Base-by-base conservation (phyloP, 2,113 vertebrate species). In the Coptodon bakossiorum region DNA sequence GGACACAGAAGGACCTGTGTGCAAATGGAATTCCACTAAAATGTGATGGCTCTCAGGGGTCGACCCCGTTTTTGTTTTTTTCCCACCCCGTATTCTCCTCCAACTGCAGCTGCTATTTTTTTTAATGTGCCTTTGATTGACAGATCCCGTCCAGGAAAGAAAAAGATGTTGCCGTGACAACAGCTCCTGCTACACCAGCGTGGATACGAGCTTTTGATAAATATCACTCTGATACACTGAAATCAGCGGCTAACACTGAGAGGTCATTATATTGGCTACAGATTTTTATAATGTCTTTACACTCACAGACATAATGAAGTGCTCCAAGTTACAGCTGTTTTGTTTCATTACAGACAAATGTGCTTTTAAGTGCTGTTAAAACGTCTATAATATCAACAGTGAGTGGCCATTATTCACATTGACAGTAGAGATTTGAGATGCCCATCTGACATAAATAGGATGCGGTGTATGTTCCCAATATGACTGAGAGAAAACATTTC, bases 361-460 rank as follows among this genome's bases (percentile, higher is more conserved):
- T 96, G 95, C 93, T 96, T 94, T 82, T 83, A 92, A 92, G 86
- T 96, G 94, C 86, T 88, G 86, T 86, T 81, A 89, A 90, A 91
- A 93, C 88, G 87, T 84, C 54, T 82, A 89, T 36, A 83, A 90
- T 89, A 92, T 94, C 90, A 95, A 96, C 96, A 97, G 96, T 95
- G 94, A 94, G 90, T 80, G 95, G 96, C 95, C 95, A 89, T 95
- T 92, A 57, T 94, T 94, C 90, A 95, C 93, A 94, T 89, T 87
- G 86, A 95, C 92, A 92, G 88, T 68, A 83, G 85, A 90, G 90
- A 85, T 81, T 86, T 59, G 19, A 85, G 56, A 31, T 82, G 80
- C 19, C 87, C 45, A 12, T 86, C 40, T 85, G 86, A 91, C 79
- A 89, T 88, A 61, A 89, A 91, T 54, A 91, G 73, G 45, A 82